phyloP scores from a whole-genome alignment of 2,797 vertebrate genomes.

The Sebastes variabilis region DNA sequence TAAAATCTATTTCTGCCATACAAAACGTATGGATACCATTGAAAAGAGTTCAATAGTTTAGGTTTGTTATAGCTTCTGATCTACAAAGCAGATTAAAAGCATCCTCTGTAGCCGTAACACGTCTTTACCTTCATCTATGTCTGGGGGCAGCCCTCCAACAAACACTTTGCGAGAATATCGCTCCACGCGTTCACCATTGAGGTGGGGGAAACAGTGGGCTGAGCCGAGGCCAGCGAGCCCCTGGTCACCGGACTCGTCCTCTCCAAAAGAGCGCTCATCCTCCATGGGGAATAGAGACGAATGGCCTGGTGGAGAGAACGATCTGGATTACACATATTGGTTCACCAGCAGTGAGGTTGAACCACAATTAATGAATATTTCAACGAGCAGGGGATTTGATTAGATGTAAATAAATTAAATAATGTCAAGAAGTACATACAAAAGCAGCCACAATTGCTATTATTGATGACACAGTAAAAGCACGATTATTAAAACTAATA shows the following conservation, averaged over 20 bases:
- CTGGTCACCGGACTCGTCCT: slow-evolving; percentile 95
- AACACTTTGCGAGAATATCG: slow-evolving; percentile 98
- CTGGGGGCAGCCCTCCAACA: slow-evolving; percentile 95
- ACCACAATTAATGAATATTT: neutral
- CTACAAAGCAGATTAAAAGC: neutral
- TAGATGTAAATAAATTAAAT: slow-evolving; percentile 3
- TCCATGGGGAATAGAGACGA: slow-evolving; percentile 99
- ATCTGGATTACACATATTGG: slow-evolving; percentile 13
- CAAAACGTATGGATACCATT: neutral
- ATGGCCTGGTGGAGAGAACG: slow-evolving; percentile 83
- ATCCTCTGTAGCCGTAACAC: neutral
- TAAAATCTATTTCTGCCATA: neutral
- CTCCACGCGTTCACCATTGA: slow-evolving; percentile 96
- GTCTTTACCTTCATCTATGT: slow-evolving; percentile 95
- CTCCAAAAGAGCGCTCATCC: slow-evolving; percentile 91
- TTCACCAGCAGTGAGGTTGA: neutral
- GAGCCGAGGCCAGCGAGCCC: slow-evolving; percentile 92
- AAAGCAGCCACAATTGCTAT: slow-evolving; percentile 26
- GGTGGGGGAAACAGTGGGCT: slow-evolving; percentile 96
- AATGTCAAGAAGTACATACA: slow-evolving; percentile 1
- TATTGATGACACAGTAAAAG: slow-evolving; percentile 34
- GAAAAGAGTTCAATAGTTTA: neutral
- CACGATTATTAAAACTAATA: slow-evolving; percentile 7
- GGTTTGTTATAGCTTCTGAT: neutral
- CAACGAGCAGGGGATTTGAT: neutral